Evolutionary conservation across 2,113 vertebrate species (phyloP).

Genomic region (Lepus europaeus): DNA sequence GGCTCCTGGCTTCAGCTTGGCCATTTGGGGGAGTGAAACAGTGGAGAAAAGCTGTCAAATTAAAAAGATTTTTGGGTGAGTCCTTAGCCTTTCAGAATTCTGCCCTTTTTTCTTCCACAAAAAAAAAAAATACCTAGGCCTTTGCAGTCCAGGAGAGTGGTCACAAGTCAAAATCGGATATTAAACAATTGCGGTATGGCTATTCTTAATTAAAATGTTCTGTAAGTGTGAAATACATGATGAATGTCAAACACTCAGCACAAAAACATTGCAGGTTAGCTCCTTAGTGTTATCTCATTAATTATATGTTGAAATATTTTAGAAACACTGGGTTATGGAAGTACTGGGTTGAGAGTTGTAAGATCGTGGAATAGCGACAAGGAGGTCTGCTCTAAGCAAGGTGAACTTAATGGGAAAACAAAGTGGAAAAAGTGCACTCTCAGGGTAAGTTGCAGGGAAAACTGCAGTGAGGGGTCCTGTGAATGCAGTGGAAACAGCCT

Average conservation of each 20-base stretch:
- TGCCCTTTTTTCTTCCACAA: neutral
- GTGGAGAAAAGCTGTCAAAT: neutral
- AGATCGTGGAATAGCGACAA: too few species aligned
- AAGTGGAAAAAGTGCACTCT: too few species aligned
- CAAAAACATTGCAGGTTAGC: neutral
- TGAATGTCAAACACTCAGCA: constrained; percentile 28
- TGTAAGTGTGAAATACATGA: neutral
- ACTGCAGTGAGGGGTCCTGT: too few species aligned
- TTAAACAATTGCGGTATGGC: neutral
- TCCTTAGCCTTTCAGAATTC: neutral
- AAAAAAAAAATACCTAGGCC: neutral
- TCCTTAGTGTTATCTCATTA: constrained; percentile 37
- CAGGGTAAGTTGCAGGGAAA: too few species aligned
- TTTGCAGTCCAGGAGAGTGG: neutral
- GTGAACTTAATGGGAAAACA: too few species aligned
- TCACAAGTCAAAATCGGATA: neutral
- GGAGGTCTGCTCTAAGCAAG: too few species aligned
- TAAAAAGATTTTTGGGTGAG: neutral
- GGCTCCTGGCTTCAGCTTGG: too few species aligned
- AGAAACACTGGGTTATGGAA: constrained; percentile 16
- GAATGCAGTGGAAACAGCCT: too few species aligned
- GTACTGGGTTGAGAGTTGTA: too few species aligned
- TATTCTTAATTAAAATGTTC: constrained; percentile 18
- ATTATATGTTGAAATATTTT: constrained; percentile 38
- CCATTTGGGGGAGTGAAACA: neutral